Conservation (phyloP, 2,797 vertebrate genomes). For the Pogonophryne albipinna region DNA sequence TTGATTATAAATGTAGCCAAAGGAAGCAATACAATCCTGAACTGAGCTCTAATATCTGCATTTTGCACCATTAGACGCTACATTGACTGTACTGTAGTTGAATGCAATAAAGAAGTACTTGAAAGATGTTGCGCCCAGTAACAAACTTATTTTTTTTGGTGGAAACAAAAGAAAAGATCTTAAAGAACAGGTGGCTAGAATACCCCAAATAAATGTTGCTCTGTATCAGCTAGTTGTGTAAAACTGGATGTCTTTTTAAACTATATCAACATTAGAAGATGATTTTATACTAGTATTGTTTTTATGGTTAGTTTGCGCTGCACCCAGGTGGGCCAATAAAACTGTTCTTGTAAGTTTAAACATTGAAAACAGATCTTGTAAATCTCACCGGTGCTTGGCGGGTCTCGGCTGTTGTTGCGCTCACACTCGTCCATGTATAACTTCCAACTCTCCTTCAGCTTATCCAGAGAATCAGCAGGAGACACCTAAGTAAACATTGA, state of each 20-base stretch:
- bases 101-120: background rate
- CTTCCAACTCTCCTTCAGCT: conserved; percentile 88
- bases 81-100: background rate
- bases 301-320: too few species aligned
- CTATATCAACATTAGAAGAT: background rate
- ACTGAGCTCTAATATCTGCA: too few species aligned
- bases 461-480: conserved; percentile 85
- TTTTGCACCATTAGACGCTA: background rate
- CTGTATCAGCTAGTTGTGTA: too few species aligned
- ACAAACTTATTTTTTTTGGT: background rate
- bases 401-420: conserved; percentile 88
- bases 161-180: conserved; percentile 2
- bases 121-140: background rate
- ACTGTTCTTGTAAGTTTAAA: background rate
- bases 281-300: background rate
- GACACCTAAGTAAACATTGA: conserved; percentile 75
- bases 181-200: background rate
- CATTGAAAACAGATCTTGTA: background rate
- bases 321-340: too few species aligned
- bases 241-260: background rate
- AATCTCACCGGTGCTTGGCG: conserved; percentile 83
- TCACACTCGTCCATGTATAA: conserved; percentile 90
- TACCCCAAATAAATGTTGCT: background rate
- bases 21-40: too few species aligned
- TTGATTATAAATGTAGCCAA: too few species aligned